Evolutionary conservation across 2,888 invertebrate species (phyloP).

Genomic region (Heliconius ethilla): DNA sequence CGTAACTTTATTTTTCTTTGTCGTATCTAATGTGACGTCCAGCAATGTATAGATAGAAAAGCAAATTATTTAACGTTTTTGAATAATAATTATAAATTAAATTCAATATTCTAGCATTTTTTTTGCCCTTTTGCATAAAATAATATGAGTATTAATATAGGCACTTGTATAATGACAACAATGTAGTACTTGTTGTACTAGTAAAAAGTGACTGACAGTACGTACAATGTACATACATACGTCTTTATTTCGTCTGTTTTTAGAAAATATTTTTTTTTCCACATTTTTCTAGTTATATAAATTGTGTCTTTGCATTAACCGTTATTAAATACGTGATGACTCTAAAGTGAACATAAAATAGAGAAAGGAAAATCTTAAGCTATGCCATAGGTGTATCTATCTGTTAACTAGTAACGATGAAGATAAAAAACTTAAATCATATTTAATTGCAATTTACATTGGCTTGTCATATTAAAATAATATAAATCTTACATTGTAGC

Average conservation of each 20-base stretch:
- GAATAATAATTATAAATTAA: neutral
- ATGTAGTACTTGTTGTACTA: neutral
- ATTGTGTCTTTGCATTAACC: no score
- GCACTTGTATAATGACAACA: no score
- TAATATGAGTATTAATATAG: no score
- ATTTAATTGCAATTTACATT: slow-evolving; percentile 1
- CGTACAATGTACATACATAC: no score
- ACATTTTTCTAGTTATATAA: no score
- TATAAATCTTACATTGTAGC: slow-evolving; percentile 14
- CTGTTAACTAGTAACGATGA: neutral
- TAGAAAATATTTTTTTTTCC: no score
- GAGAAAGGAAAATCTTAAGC: neutral
- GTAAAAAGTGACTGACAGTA: neutral
- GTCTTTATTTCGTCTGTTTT: no score
- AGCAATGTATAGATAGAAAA: slow-evolving; percentile 20
- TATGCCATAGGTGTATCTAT: neutral
- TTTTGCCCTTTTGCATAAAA: no score
- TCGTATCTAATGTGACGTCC: slow-evolving; percentile 49
- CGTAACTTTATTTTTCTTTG: slow-evolving; percentile 42
- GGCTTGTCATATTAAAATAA: neutral
- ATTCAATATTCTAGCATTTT: neutral
- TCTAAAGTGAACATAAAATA: neutral
- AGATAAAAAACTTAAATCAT: neutral
- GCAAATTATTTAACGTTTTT: neutral
- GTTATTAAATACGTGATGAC: neutral